A percentile compares a stretch with the other conserved stretches of the same genome.
Conservation (phyloP, 1,140 invertebrate species). For the Ectropis grisescens region DNA sequence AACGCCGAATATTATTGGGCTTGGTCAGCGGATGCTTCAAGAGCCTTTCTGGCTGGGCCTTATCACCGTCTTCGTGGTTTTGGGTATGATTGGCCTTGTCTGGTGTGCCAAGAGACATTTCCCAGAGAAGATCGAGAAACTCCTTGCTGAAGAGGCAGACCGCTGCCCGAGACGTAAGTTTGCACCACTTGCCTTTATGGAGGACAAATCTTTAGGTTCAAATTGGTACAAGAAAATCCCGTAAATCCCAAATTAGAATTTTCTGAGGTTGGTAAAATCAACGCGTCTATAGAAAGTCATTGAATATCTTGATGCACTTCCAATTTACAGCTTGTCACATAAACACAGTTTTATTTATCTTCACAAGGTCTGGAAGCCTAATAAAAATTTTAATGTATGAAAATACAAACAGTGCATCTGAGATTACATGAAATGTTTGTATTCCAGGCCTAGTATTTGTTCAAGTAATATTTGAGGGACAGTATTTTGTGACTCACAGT, state of each 20-base stretch:
- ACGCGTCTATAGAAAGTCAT: too few relatives aligned
- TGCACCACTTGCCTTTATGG: conserved; percentile 12
- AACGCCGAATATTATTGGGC: conserved; percentile 63
- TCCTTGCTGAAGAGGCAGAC: conserved; percentile 84
- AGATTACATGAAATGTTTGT: too few relatives aligned
- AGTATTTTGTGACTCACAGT: conserved; percentile 20
- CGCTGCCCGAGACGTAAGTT: conserved; percentile 72
- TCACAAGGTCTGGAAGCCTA: too few relatives aligned
- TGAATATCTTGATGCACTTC: too few relatives aligned
- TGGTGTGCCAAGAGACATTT: conserved; percentile 87
- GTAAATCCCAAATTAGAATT: too few relatives aligned
- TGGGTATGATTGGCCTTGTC: conserved; percentile 79
- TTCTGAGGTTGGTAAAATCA: conserved; percentile 21
- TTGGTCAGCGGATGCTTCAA: conserved; percentile 81
- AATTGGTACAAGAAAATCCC: too few relatives aligned
- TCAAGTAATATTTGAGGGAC: too few relatives aligned
- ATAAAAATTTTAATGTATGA: too few relatives aligned
- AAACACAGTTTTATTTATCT: conserved; percentile 15
- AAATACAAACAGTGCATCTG: too few relatives aligned
- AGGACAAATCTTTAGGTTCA: conserved; percentile 45
- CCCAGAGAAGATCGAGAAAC: conserved; percentile 85
- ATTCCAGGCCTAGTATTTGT: too few relatives aligned
- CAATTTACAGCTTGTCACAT: conserved; percentile 24
- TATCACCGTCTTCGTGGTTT: conserved; percentile 82
- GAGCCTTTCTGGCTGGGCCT: conserved; percentile 88